Evolutionary conservation across 2,113 vertebrate species (phyloP), one percentile per base, ranked within the genome.

Genomic region (Ardeotis arabs): DNA sequence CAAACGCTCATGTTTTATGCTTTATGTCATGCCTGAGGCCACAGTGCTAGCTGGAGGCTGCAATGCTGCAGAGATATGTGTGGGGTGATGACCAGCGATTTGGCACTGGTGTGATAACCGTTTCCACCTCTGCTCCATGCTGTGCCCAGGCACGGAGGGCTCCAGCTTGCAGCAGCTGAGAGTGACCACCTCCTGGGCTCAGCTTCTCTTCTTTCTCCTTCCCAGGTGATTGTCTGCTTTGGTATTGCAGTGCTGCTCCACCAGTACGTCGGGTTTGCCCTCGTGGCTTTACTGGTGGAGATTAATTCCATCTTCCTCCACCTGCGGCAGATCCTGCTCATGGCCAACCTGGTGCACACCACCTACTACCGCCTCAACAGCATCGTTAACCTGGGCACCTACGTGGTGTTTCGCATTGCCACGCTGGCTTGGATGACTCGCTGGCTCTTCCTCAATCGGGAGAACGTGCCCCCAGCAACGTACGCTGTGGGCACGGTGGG

Each of bases 261-360:
- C 28, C 98, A 96, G 50, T 99, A 98, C 1, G 81, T 99, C 0
- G 99, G 99, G 56, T 99, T 99, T 29, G 97, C 99, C 1, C 97
- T 99, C 14, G 98, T 99, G 95, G 99, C 99, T 63, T 97, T 99
- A 41, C 95, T 99, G 90, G 98, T 99, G 93, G 99, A 99, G 97
- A 98, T 99, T 59, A 99, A 99, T 97, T 99, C 99, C 0, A 95
- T 98, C 96, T 99, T 99, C 97, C 98, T 99, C 29, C 98, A 99
- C 96, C 95, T 99, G 63, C 96, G 98, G 52, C 98, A 99, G 84
- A 97, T 99, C 63, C 98, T 99, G 70, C 98, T 98, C 20, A 98
- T 99, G 98, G 98, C 98, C 83, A 95, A 50, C 97, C 96, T 98
- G 63, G 93, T 96, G 25, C 78, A 93, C 56, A 95, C 97, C 88